A percentile compares a stretch with the other conserved stretches of the same genome.
Evolutionary conservation across 2,888 invertebrate species (phyloP).

Genomic region (Rotaria magnacalcarata): DNA sequence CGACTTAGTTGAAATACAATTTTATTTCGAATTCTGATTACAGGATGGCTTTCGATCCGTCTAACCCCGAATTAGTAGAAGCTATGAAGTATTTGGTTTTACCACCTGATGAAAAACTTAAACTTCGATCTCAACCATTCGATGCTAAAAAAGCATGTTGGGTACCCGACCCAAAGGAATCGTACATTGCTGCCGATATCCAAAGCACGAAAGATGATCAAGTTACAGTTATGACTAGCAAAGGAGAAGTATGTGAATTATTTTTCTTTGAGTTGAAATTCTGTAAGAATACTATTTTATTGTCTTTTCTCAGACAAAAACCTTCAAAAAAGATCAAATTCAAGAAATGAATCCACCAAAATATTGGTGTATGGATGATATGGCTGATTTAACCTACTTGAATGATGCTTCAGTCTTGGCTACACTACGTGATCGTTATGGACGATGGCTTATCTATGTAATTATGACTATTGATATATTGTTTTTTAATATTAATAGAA

Average conservation of each 20-base stretch:
- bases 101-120: slow-evolving; percentile 38
- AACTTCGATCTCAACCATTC: slow-evolving; percentile 66
- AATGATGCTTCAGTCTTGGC: slow-evolving; percentile 94
- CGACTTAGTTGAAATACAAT: neutral
- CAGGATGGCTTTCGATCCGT: slow-evolving; percentile 13
- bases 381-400: slow-evolving; percentile 98
- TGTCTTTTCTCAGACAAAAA: slow-evolving; percentile 49
- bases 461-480: too few relatives aligned
- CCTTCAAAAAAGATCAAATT: slow-evolving; percentile 72
- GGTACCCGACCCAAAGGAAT: slow-evolving; percentile 96
- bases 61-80: slow-evolving; percentile 46
- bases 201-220: slow-evolving; percentile 92
- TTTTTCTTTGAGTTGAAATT: neutral
- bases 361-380: slow-evolving; percentile 99
- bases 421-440: too few relatives aligned
- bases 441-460: slow-evolving; percentile 50
- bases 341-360: slow-evolving; percentile 98
- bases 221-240: slow-evolving; percentile 71
- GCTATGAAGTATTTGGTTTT: slow-evolving; percentile 44
- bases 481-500: too few relatives aligned
- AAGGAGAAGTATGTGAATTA: slow-evolving; percentile 38
- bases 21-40: neutral
- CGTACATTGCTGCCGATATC: slow-evolving; percentile 93
- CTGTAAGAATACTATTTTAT: neutral
- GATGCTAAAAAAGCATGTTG: slow-evolving; percentile 99